Conservation (phyloP, 2,797 vertebrate genomes). For the Pyrocephalus nanus region DNA sequence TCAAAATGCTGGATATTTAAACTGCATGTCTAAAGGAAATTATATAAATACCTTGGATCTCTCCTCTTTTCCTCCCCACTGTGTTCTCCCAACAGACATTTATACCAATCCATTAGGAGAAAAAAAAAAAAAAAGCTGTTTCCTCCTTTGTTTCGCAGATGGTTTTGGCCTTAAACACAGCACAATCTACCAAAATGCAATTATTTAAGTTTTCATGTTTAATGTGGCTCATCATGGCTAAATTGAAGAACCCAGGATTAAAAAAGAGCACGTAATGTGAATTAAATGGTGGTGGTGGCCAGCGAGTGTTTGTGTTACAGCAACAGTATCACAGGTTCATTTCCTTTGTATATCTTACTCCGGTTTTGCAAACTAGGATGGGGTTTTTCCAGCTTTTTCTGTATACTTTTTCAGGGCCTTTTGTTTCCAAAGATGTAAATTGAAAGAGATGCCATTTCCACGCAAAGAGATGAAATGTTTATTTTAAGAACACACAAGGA, state of each 20-base stretch:
- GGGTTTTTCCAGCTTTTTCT: constrained; percentile 55
- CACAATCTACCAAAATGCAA: neutral
- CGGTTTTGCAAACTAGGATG: constrained; percentile 1
- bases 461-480: constrained; percentile 63
- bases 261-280: constrained; percentile 40
- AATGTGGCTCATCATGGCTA: neutral
- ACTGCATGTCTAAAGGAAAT: neutral
- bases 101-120: neutral
- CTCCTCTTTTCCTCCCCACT: neutral
- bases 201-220: neutral
- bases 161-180: neutral
- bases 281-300: constrained; percentile 52
- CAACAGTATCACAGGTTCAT: constrained; percentile 67
- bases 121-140: neutral
- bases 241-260: neutral
- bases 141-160: neutral
- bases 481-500: constrained; percentile 69
- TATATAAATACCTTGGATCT: neutral
- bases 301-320: constrained; percentile 50
- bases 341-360: constrained; percentile 74
- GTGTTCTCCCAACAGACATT: neutral
- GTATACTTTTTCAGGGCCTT: constrained; percentile 64
- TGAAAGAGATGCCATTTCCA: constrained; percentile 57
- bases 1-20: neutral
- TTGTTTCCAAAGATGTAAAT: constrained; percentile 69